Conservation (phyloP, 2,797 vertebrate genomes). For the Spinibarbus caldwelli region DNA sequence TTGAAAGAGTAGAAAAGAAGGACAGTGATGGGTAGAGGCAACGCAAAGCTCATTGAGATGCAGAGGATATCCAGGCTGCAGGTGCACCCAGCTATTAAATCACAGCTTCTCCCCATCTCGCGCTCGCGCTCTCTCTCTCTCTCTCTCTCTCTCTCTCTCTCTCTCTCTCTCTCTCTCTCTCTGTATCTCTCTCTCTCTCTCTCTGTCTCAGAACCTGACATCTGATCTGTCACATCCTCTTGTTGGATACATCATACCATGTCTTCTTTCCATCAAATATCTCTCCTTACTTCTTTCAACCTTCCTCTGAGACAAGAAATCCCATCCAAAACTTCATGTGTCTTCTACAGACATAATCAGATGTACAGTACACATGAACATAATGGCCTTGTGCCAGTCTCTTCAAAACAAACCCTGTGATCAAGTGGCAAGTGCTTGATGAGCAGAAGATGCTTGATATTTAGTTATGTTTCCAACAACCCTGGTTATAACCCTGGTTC, state of each 20-base stretch:
- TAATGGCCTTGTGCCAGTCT: background rate
- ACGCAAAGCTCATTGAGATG: constrained; percentile 81
- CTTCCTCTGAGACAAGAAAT: constrained; percentile 34
- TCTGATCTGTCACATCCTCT: constrained; percentile 42
- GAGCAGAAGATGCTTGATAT: background rate
- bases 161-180: no score
- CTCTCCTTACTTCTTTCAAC: constrained; percentile 26
- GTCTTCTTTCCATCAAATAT: constrained; percentile 50
- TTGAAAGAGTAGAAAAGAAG: constrained; percentile 47
- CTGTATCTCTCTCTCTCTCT: constrained; percentile 38
- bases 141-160: constrained; percentile 31
- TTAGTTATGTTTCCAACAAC: background rate
- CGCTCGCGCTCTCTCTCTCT: constrained; percentile 26
- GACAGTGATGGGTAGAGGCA: constrained; percentile 50
- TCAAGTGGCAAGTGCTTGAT: background rate
- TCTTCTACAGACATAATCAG: constrained; percentile 12
- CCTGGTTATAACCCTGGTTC: background rate
- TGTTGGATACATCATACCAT: constrained; percentile 35
- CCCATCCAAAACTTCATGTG: background rate
- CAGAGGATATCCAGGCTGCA: constrained; percentile 82
- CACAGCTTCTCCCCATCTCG: constrained; percentile 68
- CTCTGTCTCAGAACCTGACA: constrained; percentile 34
- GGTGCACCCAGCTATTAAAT: constrained; percentile 83
- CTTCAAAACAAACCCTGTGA: constrained; percentile 28
- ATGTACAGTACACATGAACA: background rate